Evolutionary conservation across 2,888 invertebrate species (phyloP), one percentile per base, ranked within the genome.

Genomic region (Orthosia gothica): DNA sequence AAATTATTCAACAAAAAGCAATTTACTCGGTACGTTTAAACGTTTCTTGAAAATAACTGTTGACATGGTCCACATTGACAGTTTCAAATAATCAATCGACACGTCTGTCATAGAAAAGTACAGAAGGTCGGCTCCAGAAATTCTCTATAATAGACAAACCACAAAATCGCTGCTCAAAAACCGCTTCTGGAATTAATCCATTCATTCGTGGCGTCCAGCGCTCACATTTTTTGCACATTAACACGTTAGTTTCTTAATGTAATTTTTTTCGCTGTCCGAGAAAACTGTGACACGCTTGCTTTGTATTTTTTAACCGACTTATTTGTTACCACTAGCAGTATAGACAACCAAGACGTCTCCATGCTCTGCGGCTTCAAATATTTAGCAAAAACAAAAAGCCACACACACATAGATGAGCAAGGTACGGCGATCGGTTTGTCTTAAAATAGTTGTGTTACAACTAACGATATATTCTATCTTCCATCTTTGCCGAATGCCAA

Each of bases 41-140:
- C 84, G 84, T 77, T 89, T 85, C 89, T 83, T 81, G 82, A 86
- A 89, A 80, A 89, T 84, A 82, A 65, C 76, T 89, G 87, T 90
- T 90, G 87, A 90, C 90, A 89, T 88, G 86, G 84, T 84, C 81
- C 81, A 84, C 79, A 82, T 87, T 87, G 88, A 82, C 85, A 85
- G 85, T 87, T 91, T 88, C 89, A 88, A 86, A 88, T 89, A 91
- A 91, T 73, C 11, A 63, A 67, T 73, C 32, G 59, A 23, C 32
- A 23, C 64, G 52, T n/a, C 59, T 55, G 13, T 26, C 26, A 45
- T 1, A 26, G 26, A 45, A 4, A 13, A 13, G 5, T 9, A 15
- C 54, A 75, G 77, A 77, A 77, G 70, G 50, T 26, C 1, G 1
- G 0, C 0, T 74, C 7, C 1, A 23, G 2, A 16, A 12, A 62